Conservation (phyloP, 1,140 invertebrate species). For the Idris sp. region DNA sequence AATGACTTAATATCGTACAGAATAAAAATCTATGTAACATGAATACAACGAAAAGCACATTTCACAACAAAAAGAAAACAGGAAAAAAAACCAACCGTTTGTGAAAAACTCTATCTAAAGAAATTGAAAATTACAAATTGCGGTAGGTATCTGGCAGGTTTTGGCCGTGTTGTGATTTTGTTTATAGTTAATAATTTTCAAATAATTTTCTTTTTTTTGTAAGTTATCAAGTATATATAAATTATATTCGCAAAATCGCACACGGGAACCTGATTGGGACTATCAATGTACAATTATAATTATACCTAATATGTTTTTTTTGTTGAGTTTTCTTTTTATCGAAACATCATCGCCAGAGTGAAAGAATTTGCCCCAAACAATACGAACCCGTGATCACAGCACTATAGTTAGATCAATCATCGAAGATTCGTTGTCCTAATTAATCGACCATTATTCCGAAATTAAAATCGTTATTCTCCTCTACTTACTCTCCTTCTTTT, state of each 20-base stretch:
- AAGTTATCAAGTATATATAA: too few relatives aligned
- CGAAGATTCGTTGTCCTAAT: slow-evolving; percentile 13
- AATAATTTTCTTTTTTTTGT: slow-evolving; percentile 12
- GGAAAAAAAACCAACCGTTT: too few relatives aligned
- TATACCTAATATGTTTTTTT: too few relatives aligned
- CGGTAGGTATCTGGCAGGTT: slow-evolving; percentile 72
- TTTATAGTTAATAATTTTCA: slow-evolving; percentile 1
- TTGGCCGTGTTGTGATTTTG: slow-evolving; percentile 65
- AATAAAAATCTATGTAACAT: too few relatives aligned
- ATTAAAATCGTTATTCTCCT: slow-evolving; percentile 42
- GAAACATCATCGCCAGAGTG: slow-evolving; percentile 42
- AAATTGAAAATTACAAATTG: background rate
- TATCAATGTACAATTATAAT: slow-evolving; percentile 41
- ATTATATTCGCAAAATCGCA: slow-evolving; percentile 65
- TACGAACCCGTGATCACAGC: slow-evolving; percentile 68
- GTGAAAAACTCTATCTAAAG: slow-evolving; percentile 37
- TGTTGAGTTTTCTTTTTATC: slow-evolving; percentile 47
- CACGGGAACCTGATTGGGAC: slow-evolving; percentile 61
- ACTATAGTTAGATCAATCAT: slow-evolving; percentile 60
- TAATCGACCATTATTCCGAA: slow-evolving; percentile 23
- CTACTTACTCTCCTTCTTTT: slow-evolving; percentile 50
- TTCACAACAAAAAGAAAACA: too few relatives aligned
- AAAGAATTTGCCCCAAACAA: slow-evolving; percentile 48
- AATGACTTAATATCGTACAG: slow-evolving; percentile 17
- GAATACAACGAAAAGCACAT: too few relatives aligned